A percentile compares a stretch with the other conserved stretches of the same genome.
These are phyloP conservation scores for Antedon mediterranea DNA, from an alignment of 53 echinoderm and acorn worm genomes.

Conservation along the genomic window DNA sequence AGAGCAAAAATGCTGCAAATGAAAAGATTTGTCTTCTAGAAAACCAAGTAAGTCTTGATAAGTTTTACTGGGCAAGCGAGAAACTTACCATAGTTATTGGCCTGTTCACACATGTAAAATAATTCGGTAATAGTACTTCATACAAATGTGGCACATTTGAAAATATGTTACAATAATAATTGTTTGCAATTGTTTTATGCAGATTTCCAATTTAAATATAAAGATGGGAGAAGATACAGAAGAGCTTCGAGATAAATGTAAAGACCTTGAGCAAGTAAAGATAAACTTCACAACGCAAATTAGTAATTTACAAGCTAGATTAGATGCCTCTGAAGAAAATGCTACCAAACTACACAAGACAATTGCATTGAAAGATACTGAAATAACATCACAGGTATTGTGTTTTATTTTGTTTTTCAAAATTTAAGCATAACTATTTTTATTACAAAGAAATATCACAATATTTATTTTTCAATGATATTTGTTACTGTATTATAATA, in stretches of 20 bases:
- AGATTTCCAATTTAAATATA: slow-evolving; percentile 88
- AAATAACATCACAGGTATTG: slow-evolving; percentile 57
- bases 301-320: slow-evolving; percentile 34
- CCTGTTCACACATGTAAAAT: too few relatives aligned
- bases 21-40: slow-evolving; percentile 67
- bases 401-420: too few relatives aligned
- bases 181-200: too few relatives aligned
- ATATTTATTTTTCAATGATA: too few relatives aligned
- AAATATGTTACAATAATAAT: too few relatives aligned
- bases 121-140: too few relatives aligned
- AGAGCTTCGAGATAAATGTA: slow-evolving; percentile 23
- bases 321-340: slow-evolving; percentile 35
- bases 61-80: too few relatives aligned
- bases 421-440: too few relatives aligned
- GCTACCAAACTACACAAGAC: slow-evolving; percentile 21
- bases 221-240: slow-evolving; percentile 86
- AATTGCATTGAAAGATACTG: slow-evolving; percentile 20
- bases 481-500: too few relatives aligned
- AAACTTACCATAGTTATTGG: too few relatives aligned
- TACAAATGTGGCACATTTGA: too few relatives aligned
- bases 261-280: slow-evolving; percentile 20
- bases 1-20: slow-evolving; percentile 35
- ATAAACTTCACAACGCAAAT: slow-evolving; percentile 43
- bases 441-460: too few relatives aligned
- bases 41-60: slow-evolving; percentile 86